A percentile compares a stretch with the other conserved stretches of the same genome.
phyloP scores from a whole-genome alignment of 2,113 vertebrate genomes.

The Corynorhinus townsendii region DNA sequence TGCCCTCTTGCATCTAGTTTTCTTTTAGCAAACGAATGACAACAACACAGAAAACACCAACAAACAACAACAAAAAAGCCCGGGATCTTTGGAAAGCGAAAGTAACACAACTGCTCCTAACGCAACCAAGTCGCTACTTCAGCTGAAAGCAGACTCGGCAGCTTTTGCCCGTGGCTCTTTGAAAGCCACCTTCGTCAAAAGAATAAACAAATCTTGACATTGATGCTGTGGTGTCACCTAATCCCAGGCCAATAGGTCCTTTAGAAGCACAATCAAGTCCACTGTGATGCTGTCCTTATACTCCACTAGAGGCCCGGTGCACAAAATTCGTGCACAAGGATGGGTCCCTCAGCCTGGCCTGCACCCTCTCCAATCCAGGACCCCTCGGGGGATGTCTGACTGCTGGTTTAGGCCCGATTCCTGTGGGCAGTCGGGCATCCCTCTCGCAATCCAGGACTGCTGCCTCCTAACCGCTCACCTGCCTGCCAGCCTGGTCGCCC shows the following conservation, averaged over 20 bases:
- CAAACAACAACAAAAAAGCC: too few species aligned
- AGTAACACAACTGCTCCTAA: neutral
- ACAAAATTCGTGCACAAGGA: too few species aligned
- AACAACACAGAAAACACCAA: neutral
- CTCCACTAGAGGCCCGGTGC: too few species aligned
- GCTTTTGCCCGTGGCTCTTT: neutral
- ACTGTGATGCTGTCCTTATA: neutral
- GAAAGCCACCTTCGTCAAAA: neutral
- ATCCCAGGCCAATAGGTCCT: neutral
- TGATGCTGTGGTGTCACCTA: neutral
- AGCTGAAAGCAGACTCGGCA: neutral
- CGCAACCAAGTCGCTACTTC: neutral
- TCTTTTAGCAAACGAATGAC: neutral
- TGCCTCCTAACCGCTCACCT: too few species aligned
- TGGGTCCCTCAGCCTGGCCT: too few species aligned
- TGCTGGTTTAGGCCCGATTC: too few species aligned
- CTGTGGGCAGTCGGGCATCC: too few species aligned
- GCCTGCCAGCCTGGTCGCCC: too few species aligned
- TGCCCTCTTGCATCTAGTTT: neutral
- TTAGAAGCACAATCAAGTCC: neutral
- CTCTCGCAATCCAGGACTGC: too few species aligned
- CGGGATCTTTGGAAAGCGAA: neutral
- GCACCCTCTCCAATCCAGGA: too few species aligned
- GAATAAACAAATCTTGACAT: neutral
- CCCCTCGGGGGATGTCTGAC: too few species aligned